A percentile compares a stretch with the other conserved stretches of the same genome.
Evolutionary conservation across 2,113 vertebrate species (phyloP).

Genomic region (Murina feae): DNA sequence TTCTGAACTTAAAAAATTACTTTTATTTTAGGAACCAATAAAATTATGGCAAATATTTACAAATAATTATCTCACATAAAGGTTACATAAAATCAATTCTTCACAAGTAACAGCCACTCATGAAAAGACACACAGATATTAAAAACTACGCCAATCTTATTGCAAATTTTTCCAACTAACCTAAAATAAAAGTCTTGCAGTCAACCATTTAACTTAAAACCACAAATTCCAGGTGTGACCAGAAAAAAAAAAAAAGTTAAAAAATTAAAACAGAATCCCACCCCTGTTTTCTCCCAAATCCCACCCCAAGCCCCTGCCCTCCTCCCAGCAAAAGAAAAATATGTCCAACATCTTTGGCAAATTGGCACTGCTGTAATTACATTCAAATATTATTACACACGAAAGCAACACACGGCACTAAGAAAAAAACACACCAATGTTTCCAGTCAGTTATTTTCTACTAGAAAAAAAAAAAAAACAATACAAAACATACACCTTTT

Average conservation of each 20-base stretch:
- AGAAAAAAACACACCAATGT: constrained; percentile 94
- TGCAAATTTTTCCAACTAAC: constrained; percentile 92
- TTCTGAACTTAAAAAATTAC: constrained; percentile 96
- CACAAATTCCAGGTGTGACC: constrained; percentile 84
- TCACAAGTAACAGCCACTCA: constrained; percentile 99
- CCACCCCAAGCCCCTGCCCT: constrained; percentile 66
- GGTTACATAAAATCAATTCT: constrained; percentile 96
- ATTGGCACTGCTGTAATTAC: constrained; percentile 99
- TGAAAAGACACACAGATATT: constrained; percentile 94
- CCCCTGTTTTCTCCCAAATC: constrained; percentile 68
- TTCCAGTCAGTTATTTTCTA: constrained; percentile 91
- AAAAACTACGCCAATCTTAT: constrained; percentile 91
- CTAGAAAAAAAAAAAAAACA: constrained; percentile 99
- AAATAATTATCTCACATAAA: constrained; percentile 99
- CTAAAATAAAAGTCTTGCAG: constrained; percentile 91
- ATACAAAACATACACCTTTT: constrained; percentile 99
- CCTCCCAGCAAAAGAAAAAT: constrained; percentile 80
- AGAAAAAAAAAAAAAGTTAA: constrained; percentile 73
- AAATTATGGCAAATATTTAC: constrained; percentile 99
- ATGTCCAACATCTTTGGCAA: constrained; percentile 99
- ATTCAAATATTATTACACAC: constrained; percentile 99
- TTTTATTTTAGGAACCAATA: constrained; percentile 99
- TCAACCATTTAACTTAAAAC: constrained; percentile 93
- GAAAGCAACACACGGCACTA: constrained; percentile 96
- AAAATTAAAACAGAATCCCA: constrained; percentile 79